Evolutionary conservation across 2,113 vertebrate genomes (phyloP), one percentile per base, ranked within the genome.

Genomic region (Sminthopsis crassicaudata): DNA sequence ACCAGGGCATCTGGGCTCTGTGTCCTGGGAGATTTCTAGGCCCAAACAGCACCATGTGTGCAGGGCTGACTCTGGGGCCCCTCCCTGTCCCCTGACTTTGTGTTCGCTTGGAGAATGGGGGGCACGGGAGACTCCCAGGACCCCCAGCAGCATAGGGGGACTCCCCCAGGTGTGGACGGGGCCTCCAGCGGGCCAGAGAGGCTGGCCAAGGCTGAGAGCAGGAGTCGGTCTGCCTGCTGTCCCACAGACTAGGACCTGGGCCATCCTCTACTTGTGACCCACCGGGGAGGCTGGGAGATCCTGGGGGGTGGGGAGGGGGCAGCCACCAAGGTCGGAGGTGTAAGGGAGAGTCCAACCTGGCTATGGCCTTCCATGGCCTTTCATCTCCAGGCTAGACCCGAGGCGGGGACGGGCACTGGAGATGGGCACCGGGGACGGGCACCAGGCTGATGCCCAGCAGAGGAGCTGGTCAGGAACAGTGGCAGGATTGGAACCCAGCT

Each of bases 231-330:
- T 42, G 36, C n/a, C 30, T 42, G 36, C 14, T 22, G 36, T 16
- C 30, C 57, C 36, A 0, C 2, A 30, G 57, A 12, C 2, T 60
- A 27, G 27, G 27, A 27, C 27, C 2, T 12, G 57, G 10, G 57
- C 14, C 12, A 36, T 27, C 11, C 60, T 36, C 60, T 12, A 67
- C 12, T 36, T 14, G 14, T 0, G 36, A 2, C 67, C 5, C 23
- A 0, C 16, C 0, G 12, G n/a, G 60, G 12, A 16, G 14, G 53
- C 2, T 30, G 10, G 10, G 57, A 8, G 10, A 11, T 16, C 0
- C 25, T 12, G 14, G 60, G 36, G 16, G 36, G 36, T n/a, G 46
- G 46, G 46, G 46, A n/a, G n/a, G n/a, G n/a, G 36, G 36, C 36
- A n/a, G 36, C 16, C 10, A 26, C n/a, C 30, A n/a, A 42, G 67